A percentile compares a stretch with the other conserved stretches of the same genome.
These are phyloP conservation scores for Diloba caeruleocephala DNA, from an alignment of 2,888 invertebrate species.

Conservation along the genomic window DNA sequence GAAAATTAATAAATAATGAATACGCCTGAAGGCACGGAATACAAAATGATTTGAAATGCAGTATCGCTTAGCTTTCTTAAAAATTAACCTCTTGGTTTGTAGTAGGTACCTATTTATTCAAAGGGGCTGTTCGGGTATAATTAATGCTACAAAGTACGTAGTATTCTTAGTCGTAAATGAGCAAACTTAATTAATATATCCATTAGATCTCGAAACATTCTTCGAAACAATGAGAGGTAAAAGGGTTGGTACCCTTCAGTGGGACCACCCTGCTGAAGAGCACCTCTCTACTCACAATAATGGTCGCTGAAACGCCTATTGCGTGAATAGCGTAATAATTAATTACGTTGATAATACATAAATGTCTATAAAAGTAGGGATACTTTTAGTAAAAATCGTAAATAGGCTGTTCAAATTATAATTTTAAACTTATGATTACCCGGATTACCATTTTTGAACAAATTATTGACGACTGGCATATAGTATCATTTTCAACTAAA, in stretches of 20 bases:
- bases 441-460: too few relatives aligned
- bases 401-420: too few relatives aligned
- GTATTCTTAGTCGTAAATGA: constrained; percentile 65
- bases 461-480: too few relatives aligned
- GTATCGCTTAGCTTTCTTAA: constrained; percentile 53
- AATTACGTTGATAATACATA: constrained; percentile 14
- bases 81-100: constrained; percentile 55
- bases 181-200: constrained; percentile 77
- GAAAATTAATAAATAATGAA: constrained; percentile 68
- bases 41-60: constrained; percentile 49
- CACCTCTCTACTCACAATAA: constrained; percentile 33
- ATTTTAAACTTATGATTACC: too few relatives aligned
- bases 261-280: constrained; percentile 22
- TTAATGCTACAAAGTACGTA: constrained; percentile 63
- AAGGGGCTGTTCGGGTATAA: constrained; percentile 57
- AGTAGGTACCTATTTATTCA: constrained; percentile 55
- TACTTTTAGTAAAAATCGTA: too few relatives aligned
- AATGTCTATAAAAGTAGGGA: too few relatives aligned
- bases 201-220: constrained; percentile 71
- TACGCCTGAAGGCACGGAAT: constrained; percentile 62
- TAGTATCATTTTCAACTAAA: too few relatives aligned
- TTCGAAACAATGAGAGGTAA: constrained; percentile 69
- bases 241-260: constrained; percentile 63
- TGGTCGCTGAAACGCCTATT: constrained; percentile 28
- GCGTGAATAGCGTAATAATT: constrained; percentile 23